Percentiles rank a stretch among this genome's conserved stretches.
Evolutionary conservation across 2,113 vertebrate species (phyloP).

Genomic region (Platichthys stellatus): DNA sequence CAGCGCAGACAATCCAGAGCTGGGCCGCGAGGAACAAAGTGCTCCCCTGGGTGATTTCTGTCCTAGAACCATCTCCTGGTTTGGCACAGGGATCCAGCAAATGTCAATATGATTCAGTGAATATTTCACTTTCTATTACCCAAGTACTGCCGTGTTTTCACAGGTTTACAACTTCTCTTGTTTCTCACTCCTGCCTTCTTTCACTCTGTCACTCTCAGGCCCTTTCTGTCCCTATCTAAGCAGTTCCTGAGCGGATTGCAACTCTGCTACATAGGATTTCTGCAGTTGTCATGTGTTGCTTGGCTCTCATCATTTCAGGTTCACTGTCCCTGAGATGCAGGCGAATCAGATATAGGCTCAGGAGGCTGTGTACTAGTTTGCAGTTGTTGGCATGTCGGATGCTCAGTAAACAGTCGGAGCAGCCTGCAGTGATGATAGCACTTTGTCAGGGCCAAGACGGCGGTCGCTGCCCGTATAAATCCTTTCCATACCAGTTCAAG

Average conservation of each 20-base stretch:
- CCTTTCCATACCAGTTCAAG: conserved; percentile 14
- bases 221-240: background rate
- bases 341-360: background rate
- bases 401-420: conserved; percentile 12
- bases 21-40: conserved; percentile 26
- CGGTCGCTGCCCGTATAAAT: conserved; percentile 6
- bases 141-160: conserved; percentile 55
- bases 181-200: background rate
- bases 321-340: conserved; percentile 1
- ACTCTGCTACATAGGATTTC: background rate
- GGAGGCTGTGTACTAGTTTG: conserved; percentile 4
- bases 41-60: conserved; percentile 53
- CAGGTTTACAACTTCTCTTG: conserved; percentile 31
- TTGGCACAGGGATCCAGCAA: conserved; percentile 64
- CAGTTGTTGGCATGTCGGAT: conserved; percentile 47
- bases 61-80: conserved; percentile 44
- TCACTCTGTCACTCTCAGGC: background rate
- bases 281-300: conserved; percentile 13
- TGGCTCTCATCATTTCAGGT: conserved; percentile 35
- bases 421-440: conserved; percentile 26
- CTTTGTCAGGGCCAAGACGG: conserved; percentile 5
- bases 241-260: background rate
- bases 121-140: conserved; percentile 68
- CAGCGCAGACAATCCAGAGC: conserved; percentile 38
- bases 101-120: conserved; percentile 71